Evolutionary conservation across 2,888 invertebrate species (phyloP).

Genomic region (Drosophila pullipes): DNA sequence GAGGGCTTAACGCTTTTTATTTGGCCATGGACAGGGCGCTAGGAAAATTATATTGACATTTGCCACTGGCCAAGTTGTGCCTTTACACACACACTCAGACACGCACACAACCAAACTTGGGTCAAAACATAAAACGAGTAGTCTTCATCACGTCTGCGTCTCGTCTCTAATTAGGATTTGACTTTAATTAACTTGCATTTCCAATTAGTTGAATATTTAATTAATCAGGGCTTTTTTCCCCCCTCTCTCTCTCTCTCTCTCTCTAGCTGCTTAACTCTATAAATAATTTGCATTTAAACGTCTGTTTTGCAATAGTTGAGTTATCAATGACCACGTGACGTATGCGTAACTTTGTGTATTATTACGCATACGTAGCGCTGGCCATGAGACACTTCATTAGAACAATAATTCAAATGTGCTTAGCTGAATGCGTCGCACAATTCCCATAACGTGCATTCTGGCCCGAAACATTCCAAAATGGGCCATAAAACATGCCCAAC

Average conservation of each 20-base stretch:
- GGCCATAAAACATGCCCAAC: constrained; percentile 53
- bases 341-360: constrained; percentile 26
- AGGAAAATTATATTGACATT: constrained; percentile 21
- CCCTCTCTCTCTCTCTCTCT: not conserved
- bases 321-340: constrained; percentile 10
- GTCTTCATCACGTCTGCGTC: not conserved
- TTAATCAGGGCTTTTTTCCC: constrained; percentile 13
- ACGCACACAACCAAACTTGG: not conserved
- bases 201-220: constrained; percentile 24
- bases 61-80: constrained; percentile 12
- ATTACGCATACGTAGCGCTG: constrained; percentile 32
- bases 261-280: not conserved
- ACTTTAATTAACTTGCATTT: constrained; percentile 58
- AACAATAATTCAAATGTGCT: constrained; percentile 62
- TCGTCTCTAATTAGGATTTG: constrained; percentile 36
- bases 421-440: constrained; percentile 48
- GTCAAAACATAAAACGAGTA: not conserved
- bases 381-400: constrained; percentile 6
- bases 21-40: constrained; percentile 13
- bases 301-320: not conserved
- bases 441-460: constrained; percentile 63
- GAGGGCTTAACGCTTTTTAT: constrained; percentile 8
- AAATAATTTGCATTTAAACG: constrained; percentile 5
- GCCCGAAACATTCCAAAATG: constrained; percentile 51
- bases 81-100: constrained; percentile 6